A percentile compares a stretch with the other conserved stretches of the same genome.
Evolutionary conservation across 2,797 vertebrate genomes (phyloP).

Genomic region (Gouania willdenowi): DNA sequence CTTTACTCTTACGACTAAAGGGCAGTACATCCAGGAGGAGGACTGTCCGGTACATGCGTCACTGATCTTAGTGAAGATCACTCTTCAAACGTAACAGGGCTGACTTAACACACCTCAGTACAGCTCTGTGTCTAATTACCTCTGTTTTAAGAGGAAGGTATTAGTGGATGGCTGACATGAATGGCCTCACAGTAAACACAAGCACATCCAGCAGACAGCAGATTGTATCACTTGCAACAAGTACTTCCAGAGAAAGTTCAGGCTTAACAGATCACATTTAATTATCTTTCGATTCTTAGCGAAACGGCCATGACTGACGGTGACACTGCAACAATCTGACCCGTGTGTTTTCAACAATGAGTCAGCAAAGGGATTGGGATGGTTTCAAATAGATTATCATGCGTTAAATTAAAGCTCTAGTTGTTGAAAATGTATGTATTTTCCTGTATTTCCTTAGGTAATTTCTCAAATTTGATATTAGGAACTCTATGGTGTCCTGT

Average conservation of each 20-base stretch:
- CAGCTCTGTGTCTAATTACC: constrained; percentile 36
- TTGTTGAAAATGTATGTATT: too few relatives aligned
- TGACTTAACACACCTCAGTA: constrained; percentile 21
- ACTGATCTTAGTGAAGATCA: constrained; percentile 4
- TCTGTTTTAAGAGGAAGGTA: constrained; percentile 42
- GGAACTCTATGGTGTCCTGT: too few relatives aligned
- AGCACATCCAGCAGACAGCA: neutral
- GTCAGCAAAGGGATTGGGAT: neutral
- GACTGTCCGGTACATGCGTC: too few relatives aligned
- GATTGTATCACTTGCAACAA: neutral
- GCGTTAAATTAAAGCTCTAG: too few relatives aligned
- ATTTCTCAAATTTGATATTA: too few relatives aligned
- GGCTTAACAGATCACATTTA: constrained; percentile 48
- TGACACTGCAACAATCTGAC: constrained; percentile 22
- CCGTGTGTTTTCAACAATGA: neutral
- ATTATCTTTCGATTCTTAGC: constrained; percentile 49
- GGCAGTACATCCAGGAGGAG: too few relatives aligned
- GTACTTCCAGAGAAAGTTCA: constrained; percentile 38
- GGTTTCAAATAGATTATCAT: too few relatives aligned
- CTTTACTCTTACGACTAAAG: too few relatives aligned
- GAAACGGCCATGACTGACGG: neutral
- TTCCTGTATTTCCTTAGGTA: too few relatives aligned
- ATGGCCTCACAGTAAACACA: constrained; percentile 30
- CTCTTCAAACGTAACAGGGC: constrained; percentile 34
- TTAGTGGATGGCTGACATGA: constrained; percentile 41